Base-by-base conservation (phyloP, 2,113 vertebrate genomes). In the Sceloporus undulatus region DNA sequence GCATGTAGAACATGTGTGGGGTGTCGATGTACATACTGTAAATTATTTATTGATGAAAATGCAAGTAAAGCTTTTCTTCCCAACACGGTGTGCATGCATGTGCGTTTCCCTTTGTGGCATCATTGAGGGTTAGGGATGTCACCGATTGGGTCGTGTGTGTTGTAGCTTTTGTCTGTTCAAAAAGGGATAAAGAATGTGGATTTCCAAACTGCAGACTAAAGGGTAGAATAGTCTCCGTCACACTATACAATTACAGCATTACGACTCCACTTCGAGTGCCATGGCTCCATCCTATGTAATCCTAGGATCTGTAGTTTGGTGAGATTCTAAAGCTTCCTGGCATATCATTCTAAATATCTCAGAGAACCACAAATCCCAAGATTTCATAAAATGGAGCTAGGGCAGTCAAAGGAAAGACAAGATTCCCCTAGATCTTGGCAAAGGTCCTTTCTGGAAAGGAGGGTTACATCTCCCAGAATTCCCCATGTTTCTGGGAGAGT, bases 41-140 rank as follows among this genome's bases (percentile, higher is more conserved):
- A 98, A 98, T 99, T 99, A 99, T 99, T 99, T 99, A 99, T 99
- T 99, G 97, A 98, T 74, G 94, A 87, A 98, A 98, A 97, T 78
- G 0, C 96, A 96, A 97, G 98, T 98, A 98, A 98, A 97, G 96
- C 92, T 95, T 94, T 91, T 91, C 90, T 92, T 88, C 93, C 27
- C 84, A 89, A 40, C 10, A 29, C 90, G 76, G 1, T 88, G 59
- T 62, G 13, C 14, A 14, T 62, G 59, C 71, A 87, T 89, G 88
- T 21, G 78, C 91, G 70, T 0, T 34, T 91, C 92, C 92, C 21
- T 38, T 19, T 3, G n/a, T 77, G 10, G 2, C 54, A 27, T 70
- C 14, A 59, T 77, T 83, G 10, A 5, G 38, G 38, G 27, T 1
- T 23, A 6, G 27, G 52, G 6, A 78, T 25, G 2, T 9, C 1